Percentiles rank a stretch among this genome's conserved stretches.
These are phyloP conservation scores for Phrixothrix hirtus DNA, from an alignment of 2,888 invertebrate species.

Conservation along the genomic window DNA sequence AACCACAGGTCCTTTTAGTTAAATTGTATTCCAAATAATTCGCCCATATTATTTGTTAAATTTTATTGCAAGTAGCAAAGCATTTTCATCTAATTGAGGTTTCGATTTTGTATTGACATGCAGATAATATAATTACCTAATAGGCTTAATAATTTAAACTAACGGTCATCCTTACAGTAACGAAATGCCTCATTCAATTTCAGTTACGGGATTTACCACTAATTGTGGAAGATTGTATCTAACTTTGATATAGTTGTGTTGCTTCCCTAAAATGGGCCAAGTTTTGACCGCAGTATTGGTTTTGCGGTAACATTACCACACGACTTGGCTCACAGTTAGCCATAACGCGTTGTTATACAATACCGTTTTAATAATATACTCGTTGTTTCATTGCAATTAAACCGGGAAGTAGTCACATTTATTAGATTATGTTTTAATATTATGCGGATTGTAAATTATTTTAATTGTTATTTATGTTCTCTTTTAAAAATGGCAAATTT, in stretches of 20 bases:
- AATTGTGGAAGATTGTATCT: conserved; percentile 30
- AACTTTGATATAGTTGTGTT: conserved; percentile 31
- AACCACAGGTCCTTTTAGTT: too few species aligned
- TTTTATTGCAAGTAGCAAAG: too few species aligned
- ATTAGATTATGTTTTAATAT: conserved; percentile 16
- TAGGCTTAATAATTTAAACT: conserved; percentile 15
- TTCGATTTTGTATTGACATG: too few species aligned
- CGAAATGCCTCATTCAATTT: conserved; percentile 17
- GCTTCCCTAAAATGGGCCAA: conserved; percentile 32
- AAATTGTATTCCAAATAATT: too few species aligned
- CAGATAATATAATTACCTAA: too few species aligned
- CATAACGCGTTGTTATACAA: conserved; percentile 26
- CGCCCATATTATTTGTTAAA: too few species aligned
- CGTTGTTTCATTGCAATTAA: conserved; percentile 28
- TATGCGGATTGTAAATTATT: too few species aligned
- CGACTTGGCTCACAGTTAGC: conserved; percentile 26
- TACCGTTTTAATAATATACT: conserved; percentile 35
- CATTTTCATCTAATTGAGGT: too few species aligned
- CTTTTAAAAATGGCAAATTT: too few species aligned
- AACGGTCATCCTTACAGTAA: conserved; percentile 9
- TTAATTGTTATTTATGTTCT: too few species aligned
- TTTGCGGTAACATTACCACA: conserved; percentile 37
- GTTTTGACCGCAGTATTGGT: conserved; percentile 36
- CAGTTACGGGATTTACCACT: conserved; percentile 28
- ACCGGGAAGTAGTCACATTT: too few species aligned